Base-by-base conservation (phyloP, 2,888 invertebrate genomes). In the Lithophane leautieri region DNA sequence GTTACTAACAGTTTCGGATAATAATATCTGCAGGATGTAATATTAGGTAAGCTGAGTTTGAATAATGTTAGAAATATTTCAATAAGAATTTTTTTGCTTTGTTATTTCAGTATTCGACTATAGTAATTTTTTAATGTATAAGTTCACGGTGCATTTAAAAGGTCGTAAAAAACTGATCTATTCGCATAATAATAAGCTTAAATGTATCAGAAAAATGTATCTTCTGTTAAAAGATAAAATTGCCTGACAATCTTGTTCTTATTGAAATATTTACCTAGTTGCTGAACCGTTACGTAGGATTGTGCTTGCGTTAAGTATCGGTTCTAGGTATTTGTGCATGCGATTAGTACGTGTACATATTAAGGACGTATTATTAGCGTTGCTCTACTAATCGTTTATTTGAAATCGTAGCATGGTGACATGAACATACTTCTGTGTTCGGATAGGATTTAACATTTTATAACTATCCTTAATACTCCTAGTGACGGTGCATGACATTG, bases 21-120 rank as follows among this genome's bases (percentile, higher is more conserved):
- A 87, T 90, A 81, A 78, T 88, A 86, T 85, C 88, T 87, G 87
- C 91, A 83, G 95, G 94, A 94, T 86, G 67, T 90, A 85, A 86
- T 81, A 89, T 92, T 96, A 95, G 96, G 96, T 96, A 96, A 96
- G 96, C 92, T 77, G 90, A 87, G 79, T 92, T 94, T 92, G 79
- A 88, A 89, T 91, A 92, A 87, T 86, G 79, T 84, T 88, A 86
- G 84, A 88, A 85, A 90, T 91, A 89, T 92, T 93, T 92, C 91
- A 91, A 92, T 92, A 92, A 92, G 92, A 91, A 88, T 69, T 72
- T 75, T 42, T 63, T 71, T 67, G 60, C 60, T 61, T 81, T 34
- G 22, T 76, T 52, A n/a, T 52, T 52, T 62, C 8, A 40, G 22
- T 56, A 75, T 34, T 42, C 22, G 19, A 22, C 12, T 52, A 34